Evolutionary conservation across 2,888 invertebrate genomes (phyloP).

Genomic region (Notodonta ziczac): DNA sequence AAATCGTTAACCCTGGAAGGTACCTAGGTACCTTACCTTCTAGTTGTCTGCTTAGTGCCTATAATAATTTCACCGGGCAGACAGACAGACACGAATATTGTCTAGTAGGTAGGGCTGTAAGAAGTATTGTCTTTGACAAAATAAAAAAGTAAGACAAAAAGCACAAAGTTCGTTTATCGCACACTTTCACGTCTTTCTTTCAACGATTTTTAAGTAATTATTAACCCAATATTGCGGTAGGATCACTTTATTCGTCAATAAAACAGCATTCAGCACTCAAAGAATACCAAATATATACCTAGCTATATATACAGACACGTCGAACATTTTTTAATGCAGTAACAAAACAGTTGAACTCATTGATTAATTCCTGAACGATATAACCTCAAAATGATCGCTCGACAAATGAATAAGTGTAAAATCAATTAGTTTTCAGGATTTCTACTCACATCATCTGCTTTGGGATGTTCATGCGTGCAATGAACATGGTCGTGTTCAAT

Average conservation of each 20-base stretch:
- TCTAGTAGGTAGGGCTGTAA: too few relatives aligned
- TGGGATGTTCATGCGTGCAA: slow-evolving; percentile 88
- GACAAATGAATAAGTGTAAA: background rate
- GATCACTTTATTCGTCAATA: background rate
- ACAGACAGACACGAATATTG: too few relatives aligned
- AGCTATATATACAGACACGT: background rate
- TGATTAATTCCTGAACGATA: slow-evolving; percentile 5
- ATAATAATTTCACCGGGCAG: too few relatives aligned
- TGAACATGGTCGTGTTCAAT: slow-evolving; percentile 66
- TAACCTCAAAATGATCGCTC: slow-evolving; percentile 36
- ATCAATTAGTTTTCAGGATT: background rate
- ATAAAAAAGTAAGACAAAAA: too few relatives aligned
- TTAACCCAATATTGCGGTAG: background rate
- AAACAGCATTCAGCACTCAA: slow-evolving; percentile 16
- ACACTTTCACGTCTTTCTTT: too few relatives aligned
- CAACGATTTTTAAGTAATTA: too few relatives aligned
- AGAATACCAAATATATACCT: slow-evolving; percentile 5
- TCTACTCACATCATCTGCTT: slow-evolving; percentile 86
- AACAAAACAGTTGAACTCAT: slow-evolving; percentile 22
- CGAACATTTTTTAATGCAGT: slow-evolving; percentile 13
- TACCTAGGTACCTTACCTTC: too few relatives aligned
- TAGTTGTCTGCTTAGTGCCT: too few relatives aligned
- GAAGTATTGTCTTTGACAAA: too few relatives aligned
- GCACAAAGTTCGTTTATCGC: too few relatives aligned
- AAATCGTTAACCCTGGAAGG: too few relatives aligned